Percentiles rank a stretch among this genome's conserved stretches.
phyloP scores from a whole-genome alignment of 2,113 vertebrate genomes.

The Coreoperca whiteheadi region DNA sequence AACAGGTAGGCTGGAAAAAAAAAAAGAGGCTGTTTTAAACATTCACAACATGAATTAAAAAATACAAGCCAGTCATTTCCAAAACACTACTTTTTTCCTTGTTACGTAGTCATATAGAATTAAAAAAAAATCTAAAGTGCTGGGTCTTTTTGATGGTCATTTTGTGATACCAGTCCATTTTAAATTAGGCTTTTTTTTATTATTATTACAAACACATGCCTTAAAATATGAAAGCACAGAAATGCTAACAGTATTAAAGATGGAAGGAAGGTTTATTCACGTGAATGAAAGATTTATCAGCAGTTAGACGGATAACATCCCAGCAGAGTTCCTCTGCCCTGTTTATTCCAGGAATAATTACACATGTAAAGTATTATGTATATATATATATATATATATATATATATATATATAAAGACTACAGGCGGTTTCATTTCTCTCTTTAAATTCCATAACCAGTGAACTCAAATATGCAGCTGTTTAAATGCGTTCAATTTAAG shows the following conservation, averaged over 20 bases:
- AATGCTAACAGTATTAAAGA: neutral
- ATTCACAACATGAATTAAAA: neutral
- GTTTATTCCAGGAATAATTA: slow-evolving; percentile 18
- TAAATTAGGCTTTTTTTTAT: neutral
- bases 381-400: too few relatives aligned
- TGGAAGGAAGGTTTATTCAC: neutral
- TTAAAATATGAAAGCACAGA: neutral
- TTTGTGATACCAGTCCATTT: neutral
- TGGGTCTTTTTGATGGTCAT: neutral
- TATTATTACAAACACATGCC: neutral
- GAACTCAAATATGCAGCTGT: neutral
- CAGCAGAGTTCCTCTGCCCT: neutral
- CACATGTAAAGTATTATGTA: neutral
- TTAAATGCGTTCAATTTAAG: slow-evolving; percentile 19
- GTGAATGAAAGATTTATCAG: neutral
- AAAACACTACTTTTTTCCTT: neutral
- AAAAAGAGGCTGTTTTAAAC: too few relatives aligned
- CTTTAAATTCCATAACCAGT: slow-evolving; percentile 3
- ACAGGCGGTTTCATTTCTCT: neutral
- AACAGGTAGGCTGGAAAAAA: neutral
- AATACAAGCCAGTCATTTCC: neutral
- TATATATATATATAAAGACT: slow-evolving; percentile 6
- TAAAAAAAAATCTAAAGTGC: too few relatives aligned
- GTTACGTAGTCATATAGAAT: neutral
- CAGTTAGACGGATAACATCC: neutral